Evolutionary conservation across 2,888 invertebrate genomes (phyloP), one percentile per base, ranked within the genome.

Genomic region (Cyaniris semiargus): DNA sequence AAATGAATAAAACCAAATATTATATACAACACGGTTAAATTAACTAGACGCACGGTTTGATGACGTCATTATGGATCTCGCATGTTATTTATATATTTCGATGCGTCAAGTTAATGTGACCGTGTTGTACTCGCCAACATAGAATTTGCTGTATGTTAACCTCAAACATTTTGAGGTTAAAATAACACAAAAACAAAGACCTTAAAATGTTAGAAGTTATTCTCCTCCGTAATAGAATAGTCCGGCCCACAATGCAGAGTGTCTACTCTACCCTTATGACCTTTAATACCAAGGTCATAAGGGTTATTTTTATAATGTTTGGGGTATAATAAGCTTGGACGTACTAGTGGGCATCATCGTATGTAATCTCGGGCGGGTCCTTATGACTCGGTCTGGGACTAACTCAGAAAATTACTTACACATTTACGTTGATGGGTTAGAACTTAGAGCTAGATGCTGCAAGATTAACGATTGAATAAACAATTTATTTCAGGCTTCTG

Each of bases 391-490:
- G 86, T 87, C 87, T 84, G 85, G 83, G 87, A 87, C 85, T 84
- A 86, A 85, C 85, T 92, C 93, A 92, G 93, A 92, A 92, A 91
- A 93, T 93, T 90, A 92, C 91, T 90, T 92, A 92, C 92, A 93
- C 87, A 90, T 87, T 53, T 53, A 31, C 74, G 15, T 74, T 27
- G 74, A 74, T 74, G 8, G 6, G 4, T 23, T 7, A 74, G 0
- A 74, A 1, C 15, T 23, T 7, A 74, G 0, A 74, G 3, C 15
- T 48, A 48, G 74, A 74, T 48, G 6, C 53, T 53, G 15, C n/a
- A 34, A 38, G n/a, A 71, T 10, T 10, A 53, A 53, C 53, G 53
- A 53, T 53, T 18, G 10, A 44, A 44, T 44, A 44, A 38, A 38
- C 10, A 38, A 38, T 38, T 38, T 38, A 38, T 38, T 38, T 38